These are phyloP conservation scores for Sarcophaga peregrina DNA, from an alignment of 1,140 invertebrate genomes.

Conservation along the genomic window DNA sequence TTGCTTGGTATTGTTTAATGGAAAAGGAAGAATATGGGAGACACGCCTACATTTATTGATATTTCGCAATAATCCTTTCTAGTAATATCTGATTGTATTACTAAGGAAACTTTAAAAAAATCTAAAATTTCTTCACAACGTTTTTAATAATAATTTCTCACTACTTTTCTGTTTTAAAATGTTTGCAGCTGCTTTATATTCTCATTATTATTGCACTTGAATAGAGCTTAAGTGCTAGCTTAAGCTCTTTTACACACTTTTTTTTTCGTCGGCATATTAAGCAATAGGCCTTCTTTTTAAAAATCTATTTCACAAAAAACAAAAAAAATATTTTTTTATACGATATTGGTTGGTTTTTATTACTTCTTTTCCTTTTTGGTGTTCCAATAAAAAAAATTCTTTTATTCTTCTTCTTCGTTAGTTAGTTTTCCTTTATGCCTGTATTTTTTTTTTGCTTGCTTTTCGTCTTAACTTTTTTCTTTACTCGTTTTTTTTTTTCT, in stretches of 20 bases:
- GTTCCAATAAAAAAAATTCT: not conserved
- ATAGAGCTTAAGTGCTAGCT: too few relatives aligned
- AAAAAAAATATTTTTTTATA: not conserved
- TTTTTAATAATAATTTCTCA: too few relatives aligned
- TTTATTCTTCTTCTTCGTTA: not conserved
- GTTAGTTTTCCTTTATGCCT: too few relatives aligned
- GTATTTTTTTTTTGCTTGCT: not conserved
- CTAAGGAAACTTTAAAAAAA: too few relatives aligned
- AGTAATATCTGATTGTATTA: not conserved
- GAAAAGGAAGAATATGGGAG: not conserved
- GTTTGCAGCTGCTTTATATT: too few relatives aligned
- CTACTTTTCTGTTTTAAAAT: too few relatives aligned
- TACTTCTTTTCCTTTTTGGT: not conserved
- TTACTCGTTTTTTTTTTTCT: not conserved
- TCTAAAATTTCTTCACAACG: not conserved
- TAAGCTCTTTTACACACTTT: too few relatives aligned
- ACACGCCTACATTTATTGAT: conserved; percentile 15
- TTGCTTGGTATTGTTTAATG: not conserved
- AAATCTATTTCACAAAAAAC: too few relatives aligned
- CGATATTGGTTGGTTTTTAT: not conserved
- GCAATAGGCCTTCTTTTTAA: too few relatives aligned
- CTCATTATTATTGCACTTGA: too few relatives aligned
- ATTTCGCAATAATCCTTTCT: conserved; percentile 13
- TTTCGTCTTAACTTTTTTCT: not conserved
- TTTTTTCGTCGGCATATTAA: too few relatives aligned